Conservation (phyloP, 2,888 invertebrate genomes). For the Xestia c-nigrum region DNA sequence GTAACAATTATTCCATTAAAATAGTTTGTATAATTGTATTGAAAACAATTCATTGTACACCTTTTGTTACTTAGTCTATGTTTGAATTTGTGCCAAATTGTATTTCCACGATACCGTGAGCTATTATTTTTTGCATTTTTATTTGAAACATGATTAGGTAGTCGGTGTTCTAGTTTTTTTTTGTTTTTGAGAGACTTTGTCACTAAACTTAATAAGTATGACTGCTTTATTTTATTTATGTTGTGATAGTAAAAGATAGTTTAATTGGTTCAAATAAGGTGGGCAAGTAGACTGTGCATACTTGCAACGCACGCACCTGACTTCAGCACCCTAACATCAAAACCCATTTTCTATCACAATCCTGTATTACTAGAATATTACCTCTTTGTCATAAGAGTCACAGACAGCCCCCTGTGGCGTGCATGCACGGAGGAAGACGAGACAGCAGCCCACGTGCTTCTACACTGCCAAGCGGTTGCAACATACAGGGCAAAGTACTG, state of each 20-base stretch:
- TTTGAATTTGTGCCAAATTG: conserved; percentile 66
- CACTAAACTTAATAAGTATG: too few relatives aligned
- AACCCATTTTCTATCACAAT: background rate
- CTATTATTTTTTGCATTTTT: conserved; percentile 50
- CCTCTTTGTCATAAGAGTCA: too few relatives aligned
- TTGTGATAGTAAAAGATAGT: too few relatives aligned
- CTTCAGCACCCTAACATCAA: background rate
- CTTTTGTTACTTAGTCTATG: conserved; percentile 60
- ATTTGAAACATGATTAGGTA: conserved; percentile 37
- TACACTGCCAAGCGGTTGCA: too few relatives aligned
- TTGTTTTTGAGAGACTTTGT: conserved; percentile 3
- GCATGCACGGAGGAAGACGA: too few relatives aligned
- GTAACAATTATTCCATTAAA: conserved; percentile 52
- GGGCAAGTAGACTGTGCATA: background rate
- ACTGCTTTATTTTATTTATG: too few relatives aligned
- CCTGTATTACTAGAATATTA: too few relatives aligned
- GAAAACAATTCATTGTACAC: conserved; percentile 57
- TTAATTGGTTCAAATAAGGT: too few relatives aligned
- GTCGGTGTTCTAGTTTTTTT: background rate
- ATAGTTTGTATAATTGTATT: conserved; percentile 44
- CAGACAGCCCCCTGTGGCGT: too few relatives aligned
- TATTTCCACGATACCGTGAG: conserved; percentile 58
- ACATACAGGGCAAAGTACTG: too few relatives aligned
- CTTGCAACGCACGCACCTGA: background rate
- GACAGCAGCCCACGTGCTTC: too few relatives aligned